A percentile compares a stretch with the other conserved stretches of the same genome.
These are phyloP conservation scores for Thereuonema tuberculata DNA, from an alignment of 1,140 invertebrate genomes.

Conservation along the genomic window DNA sequence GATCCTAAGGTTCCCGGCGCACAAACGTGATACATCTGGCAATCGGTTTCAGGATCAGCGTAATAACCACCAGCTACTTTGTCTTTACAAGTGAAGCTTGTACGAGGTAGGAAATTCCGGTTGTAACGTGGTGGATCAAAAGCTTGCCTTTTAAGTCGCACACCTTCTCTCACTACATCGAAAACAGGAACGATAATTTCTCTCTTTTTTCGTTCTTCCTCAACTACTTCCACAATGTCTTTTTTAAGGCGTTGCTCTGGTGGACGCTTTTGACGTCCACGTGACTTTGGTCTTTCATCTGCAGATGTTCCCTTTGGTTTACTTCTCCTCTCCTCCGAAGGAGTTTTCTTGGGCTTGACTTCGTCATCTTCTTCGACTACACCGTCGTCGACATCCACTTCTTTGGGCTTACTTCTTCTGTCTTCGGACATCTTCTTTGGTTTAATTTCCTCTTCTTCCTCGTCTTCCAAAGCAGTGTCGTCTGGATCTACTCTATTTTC, in stretches of 20 bases:
- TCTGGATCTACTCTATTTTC: background rate
- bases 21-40: constrained; percentile 84
- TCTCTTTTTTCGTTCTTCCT: background rate
- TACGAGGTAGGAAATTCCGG: constrained; percentile 59
- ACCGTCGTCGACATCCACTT: background rate
- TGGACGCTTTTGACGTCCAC: too few species aligned
- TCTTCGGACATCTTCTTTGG: background rate
- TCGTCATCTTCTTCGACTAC: too few species aligned
- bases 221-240: background rate
- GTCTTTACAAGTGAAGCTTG: constrained; percentile 67
- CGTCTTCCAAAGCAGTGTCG: too few species aligned
- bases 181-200: background rate
- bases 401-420: background rate
- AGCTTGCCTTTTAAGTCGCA: background rate
- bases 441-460: background rate
- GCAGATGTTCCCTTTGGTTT: too few species aligned
- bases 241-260: too few species aligned
- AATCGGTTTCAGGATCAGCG: constrained; percentile 75
- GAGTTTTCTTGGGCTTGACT: too few species aligned
- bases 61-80: constrained; percentile 83
- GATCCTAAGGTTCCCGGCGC: constrained; percentile 61
- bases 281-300: too few species aligned
- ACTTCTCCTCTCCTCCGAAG: too few species aligned
- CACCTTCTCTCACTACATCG: background rate
- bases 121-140: background rate